A percentile compares a stretch with the other conserved stretches of the same genome.
phyloP scores from a whole-genome alignment of 2,888 invertebrate genomes.

The Harpalus rubripes region DNA sequence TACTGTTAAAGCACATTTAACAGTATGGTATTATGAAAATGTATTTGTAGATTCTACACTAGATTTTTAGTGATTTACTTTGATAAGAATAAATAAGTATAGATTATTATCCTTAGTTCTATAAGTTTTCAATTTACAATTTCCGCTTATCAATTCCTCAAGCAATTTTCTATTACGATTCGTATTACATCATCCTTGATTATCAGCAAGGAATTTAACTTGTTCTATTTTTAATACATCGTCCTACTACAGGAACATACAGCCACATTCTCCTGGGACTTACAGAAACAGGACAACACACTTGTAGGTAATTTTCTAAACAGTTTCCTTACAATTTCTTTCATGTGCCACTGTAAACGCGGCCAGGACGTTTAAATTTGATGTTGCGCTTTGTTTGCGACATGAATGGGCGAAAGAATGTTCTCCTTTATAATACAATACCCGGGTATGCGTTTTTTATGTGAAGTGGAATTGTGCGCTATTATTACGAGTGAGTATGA shows the following conservation, averaged over 20 bases:
- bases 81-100: no score
- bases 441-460: not conserved
- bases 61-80: no score
- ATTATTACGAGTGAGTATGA: not conserved
- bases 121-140: no score
- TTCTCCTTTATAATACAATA: not conserved
- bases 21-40: no score
- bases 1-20: no score
- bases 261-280: not conserved
- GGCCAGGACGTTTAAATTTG: slow-evolving; percentile 51
- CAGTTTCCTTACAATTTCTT: slow-evolving; percentile 51
- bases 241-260: not conserved
- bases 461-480: not conserved
- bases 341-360: slow-evolving; percentile 22
- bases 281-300: slow-evolving; percentile 34
- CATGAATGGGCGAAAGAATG: slow-evolving; percentile 20
- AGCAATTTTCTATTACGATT: no score
- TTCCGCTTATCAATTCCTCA: no score
- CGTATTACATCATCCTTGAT: no score
- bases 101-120: no score
- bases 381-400: not conserved
- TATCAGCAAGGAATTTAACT: no score
- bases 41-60: no score
- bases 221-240: slow-evolving; percentile 2
- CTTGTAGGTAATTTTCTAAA: slow-evolving; percentile 55